A percentile compares a stretch with the other conserved stretches of the same genome.
Evolutionary conservation across 2,888 invertebrate genomes (phyloP).

Genomic region (Synanthedon myopaeformis): DNA sequence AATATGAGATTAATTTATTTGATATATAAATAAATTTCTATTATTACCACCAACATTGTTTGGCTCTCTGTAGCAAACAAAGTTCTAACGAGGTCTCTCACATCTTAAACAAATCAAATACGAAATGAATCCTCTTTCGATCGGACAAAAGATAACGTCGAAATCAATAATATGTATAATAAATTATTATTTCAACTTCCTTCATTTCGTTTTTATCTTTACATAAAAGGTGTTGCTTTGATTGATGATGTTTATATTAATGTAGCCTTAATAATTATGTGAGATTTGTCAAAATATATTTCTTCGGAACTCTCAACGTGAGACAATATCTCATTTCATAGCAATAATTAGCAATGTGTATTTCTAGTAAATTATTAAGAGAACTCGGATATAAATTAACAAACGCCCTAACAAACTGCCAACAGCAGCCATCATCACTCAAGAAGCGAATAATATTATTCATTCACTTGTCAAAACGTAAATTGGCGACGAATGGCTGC

Average conservation of each 20-base stretch:
- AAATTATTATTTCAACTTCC: slow-evolving; percentile 61
- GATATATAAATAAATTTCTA: too few species aligned
- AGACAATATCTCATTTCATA: too few species aligned
- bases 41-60: too few species aligned
- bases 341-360: neutral
- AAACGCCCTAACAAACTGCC: slow-evolving; percentile 27
- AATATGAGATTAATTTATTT: too few species aligned
- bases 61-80: too few species aligned
- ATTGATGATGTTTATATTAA: slow-evolving; percentile 42
- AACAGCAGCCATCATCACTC: slow-evolving; percentile 30
- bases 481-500: slow-evolving; percentile 42
- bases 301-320: too few species aligned
- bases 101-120: slow-evolving; percentile 36
- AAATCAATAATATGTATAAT: slow-evolving; percentile 53
- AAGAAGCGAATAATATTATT: slow-evolving; percentile 44
- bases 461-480: slow-evolving; percentile 54
- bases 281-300: too few species aligned
- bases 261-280: neutral
- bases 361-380: neutral
- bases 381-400: slow-evolving; percentile 18
- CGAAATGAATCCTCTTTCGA: slow-evolving; percentile 45
- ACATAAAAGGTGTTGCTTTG: slow-evolving; percentile 46
- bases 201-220: slow-evolving; percentile 46
- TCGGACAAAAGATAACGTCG: slow-evolving; percentile 58
- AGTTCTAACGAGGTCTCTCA: slow-evolving; percentile 23